A percentile compares a stretch with the other conserved stretches of the same genome.
Evolutionary conservation across 2,113 vertebrate genomes (phyloP).

Genomic region (Pelvicachromis taeniatus): DNA sequence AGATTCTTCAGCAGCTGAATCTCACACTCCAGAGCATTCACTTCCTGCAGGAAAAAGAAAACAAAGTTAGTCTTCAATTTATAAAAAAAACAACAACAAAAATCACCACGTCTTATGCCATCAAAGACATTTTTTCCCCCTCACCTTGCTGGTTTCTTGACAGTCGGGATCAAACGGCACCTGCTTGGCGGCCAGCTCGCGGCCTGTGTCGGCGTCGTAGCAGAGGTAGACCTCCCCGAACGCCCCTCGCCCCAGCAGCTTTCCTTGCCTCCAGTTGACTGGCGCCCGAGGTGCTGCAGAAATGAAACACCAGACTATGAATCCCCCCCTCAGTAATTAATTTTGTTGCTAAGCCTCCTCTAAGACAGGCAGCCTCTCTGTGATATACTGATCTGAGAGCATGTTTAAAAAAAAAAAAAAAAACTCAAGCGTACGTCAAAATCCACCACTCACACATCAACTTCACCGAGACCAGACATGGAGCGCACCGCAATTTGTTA

Average conservation of each 20-base stretch:
- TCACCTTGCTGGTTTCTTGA: constrained; percentile 89
- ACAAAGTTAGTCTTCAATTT: neutral
- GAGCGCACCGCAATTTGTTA: constrained; percentile 30
- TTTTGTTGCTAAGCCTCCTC: constrained; percentile 3
- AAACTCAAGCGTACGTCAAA: neutral
- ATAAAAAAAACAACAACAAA: neutral
- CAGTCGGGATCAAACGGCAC: constrained; percentile 88
- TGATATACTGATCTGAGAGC: constrained; percentile 21
- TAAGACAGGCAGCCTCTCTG: neutral
- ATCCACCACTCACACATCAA: neutral
- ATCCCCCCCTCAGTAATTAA: constrained; percentile 13
- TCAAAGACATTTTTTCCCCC: neutral
- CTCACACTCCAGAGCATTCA: constrained; percentile 90
- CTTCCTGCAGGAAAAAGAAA: constrained; percentile 73
- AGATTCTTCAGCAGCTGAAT: constrained; percentile 90
- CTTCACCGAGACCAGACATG: constrained; percentile 24
- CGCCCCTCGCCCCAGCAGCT: constrained; percentile 85
- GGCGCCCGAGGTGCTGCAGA: constrained; percentile 82
- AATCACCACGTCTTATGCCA: neutral
- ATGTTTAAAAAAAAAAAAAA: neutral
- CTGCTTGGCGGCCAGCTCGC: constrained; percentile 88
- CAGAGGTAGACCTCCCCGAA: constrained; percentile 92
- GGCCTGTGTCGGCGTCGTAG: constrained; percentile 86
- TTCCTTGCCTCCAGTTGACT: constrained; percentile 89
- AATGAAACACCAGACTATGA: constrained; percentile 36